Evolutionary conservation across 2,797 vertebrate species (phyloP), one percentile per base, ranked within the genome.

Genomic region (Periparus ater): DNA sequence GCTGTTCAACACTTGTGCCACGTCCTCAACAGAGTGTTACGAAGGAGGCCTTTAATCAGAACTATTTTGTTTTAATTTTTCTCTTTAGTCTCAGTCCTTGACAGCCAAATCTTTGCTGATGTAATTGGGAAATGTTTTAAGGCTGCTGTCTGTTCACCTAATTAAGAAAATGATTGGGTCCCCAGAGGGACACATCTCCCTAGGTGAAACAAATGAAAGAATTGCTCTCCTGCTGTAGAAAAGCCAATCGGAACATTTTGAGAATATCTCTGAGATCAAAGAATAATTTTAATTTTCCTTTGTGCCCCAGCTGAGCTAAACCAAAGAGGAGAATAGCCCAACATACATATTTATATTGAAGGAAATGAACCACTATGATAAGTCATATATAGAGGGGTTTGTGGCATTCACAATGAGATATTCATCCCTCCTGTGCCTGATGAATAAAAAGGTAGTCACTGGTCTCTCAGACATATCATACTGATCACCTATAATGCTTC

Each of bases 181-280:
- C 68, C 62, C 78, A 73, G 58, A 91, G 87, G 54, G 36, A 50
- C 44, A 44, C 15, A 45, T 75, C 26, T 95, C 87, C 58, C 65
- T 71, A 72, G 75, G 82, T 89, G 66, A 92, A 68, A 40, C 57
- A 93, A 96, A 88, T 78, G 68, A 75, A 93, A 94, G 23, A 81
- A 81, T 81, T 88, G 38, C n/a, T 89, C 45, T 93, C 68, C 55
- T 91, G 21, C 21, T 75, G 79, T 38, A 82, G 68, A 65, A 63
- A 80, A 91, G 9, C 10, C 36, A 36, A 36, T 32, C 11, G 25
- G 29, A 91, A 72, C 0, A 0, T 48, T 91, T 66, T 81, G 50
- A 75, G 58, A 54, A 13, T 34, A 36, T 47, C 7, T 79, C 10
- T 45, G 51, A 73, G 27, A 76, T 81, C 27, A 32, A 90, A 78